A percentile compares a stretch with the other conserved stretches of the same genome.
phyloP scores from a whole-genome alignment of 2,888 invertebrate genomes.

The Dysmachus trigonus region DNA sequence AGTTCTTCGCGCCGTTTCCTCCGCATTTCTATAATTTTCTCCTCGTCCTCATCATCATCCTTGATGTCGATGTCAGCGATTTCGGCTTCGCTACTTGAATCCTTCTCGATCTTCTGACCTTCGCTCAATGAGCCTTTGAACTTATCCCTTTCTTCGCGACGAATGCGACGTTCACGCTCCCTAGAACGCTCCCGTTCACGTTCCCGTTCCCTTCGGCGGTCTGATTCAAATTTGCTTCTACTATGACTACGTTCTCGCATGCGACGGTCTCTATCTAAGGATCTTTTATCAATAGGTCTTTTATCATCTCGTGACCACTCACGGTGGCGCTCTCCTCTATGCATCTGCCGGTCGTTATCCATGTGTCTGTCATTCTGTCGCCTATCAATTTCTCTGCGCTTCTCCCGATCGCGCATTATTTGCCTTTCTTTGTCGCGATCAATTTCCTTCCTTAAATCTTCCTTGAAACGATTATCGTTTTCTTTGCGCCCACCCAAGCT shows the following conservation, averaged over 20 bases:
- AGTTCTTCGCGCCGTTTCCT: slow-evolving; percentile 88
- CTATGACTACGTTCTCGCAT: slow-evolving; percentile 61
- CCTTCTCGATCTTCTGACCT: slow-evolving; percentile 75
- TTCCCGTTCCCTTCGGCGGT: slow-evolving; percentile 58
- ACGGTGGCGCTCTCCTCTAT: slow-evolving; percentile 57
- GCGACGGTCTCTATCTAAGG: slow-evolving; percentile 19
- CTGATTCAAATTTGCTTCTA: slow-evolving; percentile 62
- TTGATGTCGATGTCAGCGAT: slow-evolving; percentile 76
- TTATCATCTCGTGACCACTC: slow-evolving; percentile 55
- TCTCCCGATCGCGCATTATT: slow-evolving; percentile 61
- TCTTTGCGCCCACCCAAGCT: slow-evolving; percentile 59
- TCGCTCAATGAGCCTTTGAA: slow-evolving; percentile 81
- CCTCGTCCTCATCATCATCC: slow-evolving; percentile 90
- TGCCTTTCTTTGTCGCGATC: slow-evolving; percentile 65
- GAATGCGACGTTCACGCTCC: slow-evolving; percentile 63
- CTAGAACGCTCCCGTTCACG: slow-evolving; percentile 59
- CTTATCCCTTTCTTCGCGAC: slow-evolving; percentile 66
- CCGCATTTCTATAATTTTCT: slow-evolving; percentile 90
- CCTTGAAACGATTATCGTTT: slow-evolving; percentile 61
- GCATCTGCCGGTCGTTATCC: slow-evolving; percentile 54
- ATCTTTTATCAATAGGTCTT: slow-evolving; percentile 46
- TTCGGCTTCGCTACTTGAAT: slow-evolving; percentile 77
- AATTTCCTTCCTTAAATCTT: slow-evolving; percentile 64
- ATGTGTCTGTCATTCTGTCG: slow-evolving; percentile 56
- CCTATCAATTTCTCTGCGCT: slow-evolving; percentile 56